Percentiles rank a stretch among this genome's conserved stretches.
These are phyloP conservation scores for Bagarius yarrelli DNA, from an alignment of 2,113 vertebrate genomes.

Conservation along the genomic window DNA sequence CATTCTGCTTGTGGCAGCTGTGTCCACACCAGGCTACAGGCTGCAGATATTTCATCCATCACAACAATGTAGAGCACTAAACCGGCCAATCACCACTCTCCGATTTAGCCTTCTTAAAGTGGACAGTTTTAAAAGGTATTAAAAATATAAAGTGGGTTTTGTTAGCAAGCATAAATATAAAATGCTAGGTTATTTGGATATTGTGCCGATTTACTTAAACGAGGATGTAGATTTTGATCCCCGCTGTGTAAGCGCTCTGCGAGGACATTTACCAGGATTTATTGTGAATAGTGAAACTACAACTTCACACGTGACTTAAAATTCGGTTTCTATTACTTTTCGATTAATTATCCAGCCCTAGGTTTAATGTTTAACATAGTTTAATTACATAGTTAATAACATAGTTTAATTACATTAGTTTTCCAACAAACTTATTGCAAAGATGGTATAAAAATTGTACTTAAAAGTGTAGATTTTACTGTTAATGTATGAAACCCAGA, in stretches of 20 bases:
- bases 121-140: background rate
- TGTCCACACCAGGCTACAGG: constrained; percentile 55
- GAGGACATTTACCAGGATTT: background rate
- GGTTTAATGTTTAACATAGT: no score
- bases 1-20: constrained; percentile 58
- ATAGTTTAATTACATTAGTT: no score
- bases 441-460: background rate
- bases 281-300: background rate
- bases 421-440: background rate
- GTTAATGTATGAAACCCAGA: no score
- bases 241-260: background rate
- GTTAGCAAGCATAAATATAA: no score
- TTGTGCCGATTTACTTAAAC: background rate
- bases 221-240: background rate
- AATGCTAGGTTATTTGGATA: background rate
- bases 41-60: constrained; percentile 64
- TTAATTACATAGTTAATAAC: no score
- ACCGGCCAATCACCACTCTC: constrained; percentile 30
- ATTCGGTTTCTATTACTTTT: no score
- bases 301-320: background rate
- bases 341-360: no score
- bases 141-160: background rate
- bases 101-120: constrained; percentile 35
- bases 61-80: constrained; percentile 49
- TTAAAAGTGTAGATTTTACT: no score